Conservation (phyloP, 2,888 invertebrate genomes). For the Drosophila peninsularis region DNA sequence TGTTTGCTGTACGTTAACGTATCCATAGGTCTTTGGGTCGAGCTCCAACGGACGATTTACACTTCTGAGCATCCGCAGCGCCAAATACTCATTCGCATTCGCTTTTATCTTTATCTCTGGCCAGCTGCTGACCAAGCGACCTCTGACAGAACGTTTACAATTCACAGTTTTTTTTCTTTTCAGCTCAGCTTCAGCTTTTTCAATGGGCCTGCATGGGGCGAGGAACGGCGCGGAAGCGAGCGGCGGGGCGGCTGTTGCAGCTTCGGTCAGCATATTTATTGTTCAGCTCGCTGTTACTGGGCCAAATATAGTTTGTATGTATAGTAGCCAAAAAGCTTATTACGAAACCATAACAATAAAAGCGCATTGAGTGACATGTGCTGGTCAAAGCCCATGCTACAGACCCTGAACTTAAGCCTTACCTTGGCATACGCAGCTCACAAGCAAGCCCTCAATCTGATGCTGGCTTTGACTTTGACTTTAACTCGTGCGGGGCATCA, state of each 20-base stretch:
- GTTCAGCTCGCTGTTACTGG: not conserved
- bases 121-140: slow-evolving; percentile 19
- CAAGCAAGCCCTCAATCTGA: not conserved
- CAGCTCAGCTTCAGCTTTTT: slow-evolving; percentile 1
- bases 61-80: slow-evolving; percentile 16
- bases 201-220: not conserved
- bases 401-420: not conserved
- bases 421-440: slow-evolving; percentile 1
- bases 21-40: slow-evolving; percentile 19
- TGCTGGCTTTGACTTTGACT: not conserved
- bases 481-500: not conserved
- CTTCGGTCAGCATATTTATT: slow-evolving; percentile 22
- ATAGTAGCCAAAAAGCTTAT: not conserved
- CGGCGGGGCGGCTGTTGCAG: slow-evolving; percentile 1
- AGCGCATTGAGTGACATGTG: not conserved
- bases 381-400: not conserved
- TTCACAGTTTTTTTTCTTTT: slow-evolving; percentile 3
- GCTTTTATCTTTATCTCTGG: slow-evolving; percentile 24
- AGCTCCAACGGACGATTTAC: slow-evolving; percentile 10
- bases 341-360: not conserved
- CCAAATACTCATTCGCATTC: slow-evolving; percentile 9
- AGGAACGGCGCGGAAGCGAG: not conserved
- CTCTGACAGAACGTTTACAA: slow-evolving; percentile 15
- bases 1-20: slow-evolving; percentile 8
- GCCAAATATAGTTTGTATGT: slow-evolving; percentile 1